Percentiles rank a stretch among this genome's conserved stretches.
Conservation (phyloP, 2,113 vertebrate genomes). For the Scolopax mira region DNA sequence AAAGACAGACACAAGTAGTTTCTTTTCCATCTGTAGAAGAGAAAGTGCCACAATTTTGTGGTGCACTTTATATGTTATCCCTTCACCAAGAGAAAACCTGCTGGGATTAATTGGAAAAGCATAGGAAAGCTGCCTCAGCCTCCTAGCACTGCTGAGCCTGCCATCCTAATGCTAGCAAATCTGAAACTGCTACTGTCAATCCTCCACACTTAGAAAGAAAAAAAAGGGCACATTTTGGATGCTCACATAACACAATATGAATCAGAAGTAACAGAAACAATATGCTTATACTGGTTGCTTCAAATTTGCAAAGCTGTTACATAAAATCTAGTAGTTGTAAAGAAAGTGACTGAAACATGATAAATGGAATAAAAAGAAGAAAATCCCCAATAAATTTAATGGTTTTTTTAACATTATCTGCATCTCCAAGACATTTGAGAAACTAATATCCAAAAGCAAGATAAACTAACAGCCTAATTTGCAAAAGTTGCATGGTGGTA, state of each 20-base stretch:
- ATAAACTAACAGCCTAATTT: neutral
- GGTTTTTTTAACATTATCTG: neutral
- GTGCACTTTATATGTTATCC: neutral
- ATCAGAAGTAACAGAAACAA: neutral
- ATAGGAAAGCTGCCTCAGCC: conserved; percentile 1
- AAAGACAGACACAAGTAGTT: neutral
- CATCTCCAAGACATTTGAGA: neutral
- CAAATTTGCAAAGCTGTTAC: neutral
- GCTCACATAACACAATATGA: neutral
- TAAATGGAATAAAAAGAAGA: neutral
- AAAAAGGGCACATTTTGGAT: neutral
- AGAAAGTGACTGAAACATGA: neutral
- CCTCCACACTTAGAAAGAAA: neutral
- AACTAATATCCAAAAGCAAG: neutral
- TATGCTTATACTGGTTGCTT: neutral
- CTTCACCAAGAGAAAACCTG: conserved; percentile 8
- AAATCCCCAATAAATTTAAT: neutral
- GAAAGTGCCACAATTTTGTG: neutral
- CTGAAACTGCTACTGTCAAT: neutral
- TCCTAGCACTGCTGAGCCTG: neutral
- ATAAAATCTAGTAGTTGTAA: too few species aligned
- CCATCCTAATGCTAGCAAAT: neutral
- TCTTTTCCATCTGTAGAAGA: neutral
- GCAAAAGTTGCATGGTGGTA: neutral
- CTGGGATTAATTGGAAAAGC: conserved; percentile 48